Conservation (phyloP, 2,113 vertebrate species). For the Crotalus viridis region DNA sequence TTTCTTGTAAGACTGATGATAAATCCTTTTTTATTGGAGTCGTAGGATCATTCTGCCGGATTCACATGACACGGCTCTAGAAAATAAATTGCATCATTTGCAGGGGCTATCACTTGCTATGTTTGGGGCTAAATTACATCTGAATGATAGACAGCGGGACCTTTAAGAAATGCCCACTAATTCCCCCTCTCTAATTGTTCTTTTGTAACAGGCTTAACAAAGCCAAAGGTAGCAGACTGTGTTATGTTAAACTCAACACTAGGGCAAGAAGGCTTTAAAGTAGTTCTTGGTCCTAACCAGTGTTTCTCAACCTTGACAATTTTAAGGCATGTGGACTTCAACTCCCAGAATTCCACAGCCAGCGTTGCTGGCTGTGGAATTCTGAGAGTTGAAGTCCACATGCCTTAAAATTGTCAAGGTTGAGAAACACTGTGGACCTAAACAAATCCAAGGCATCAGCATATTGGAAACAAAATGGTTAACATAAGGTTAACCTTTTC, state of each 20-base stretch:
- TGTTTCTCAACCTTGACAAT: too few species aligned
- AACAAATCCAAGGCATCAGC: not conserved
- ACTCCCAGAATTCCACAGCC: too few species aligned
- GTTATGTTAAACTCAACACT: not conserved
- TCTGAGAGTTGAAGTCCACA: too few species aligned
- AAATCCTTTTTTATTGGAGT: not conserved
- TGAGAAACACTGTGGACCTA: not conserved
- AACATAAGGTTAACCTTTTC: not conserved
- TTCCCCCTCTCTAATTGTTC: not conserved
- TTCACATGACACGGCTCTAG: not conserved
- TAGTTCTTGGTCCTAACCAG: not conserved
- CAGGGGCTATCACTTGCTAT: not conserved
- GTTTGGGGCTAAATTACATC: not conserved
- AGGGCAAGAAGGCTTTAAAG: not conserved
- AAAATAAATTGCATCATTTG: not conserved
- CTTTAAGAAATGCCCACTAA: not conserved
- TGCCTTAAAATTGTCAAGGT: too few species aligned
- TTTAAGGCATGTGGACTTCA: too few species aligned
- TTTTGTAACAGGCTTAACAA: not conserved
- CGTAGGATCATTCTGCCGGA: not conserved
- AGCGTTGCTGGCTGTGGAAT: too few species aligned
- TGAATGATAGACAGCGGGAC: not conserved
- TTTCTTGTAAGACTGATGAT: not conserved
- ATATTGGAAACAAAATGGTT: not conserved
- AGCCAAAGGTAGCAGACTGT: not conserved